phyloP scores from a whole-genome alignment of 2,797 vertebrate species.

The Emys orbicularis region DNA sequence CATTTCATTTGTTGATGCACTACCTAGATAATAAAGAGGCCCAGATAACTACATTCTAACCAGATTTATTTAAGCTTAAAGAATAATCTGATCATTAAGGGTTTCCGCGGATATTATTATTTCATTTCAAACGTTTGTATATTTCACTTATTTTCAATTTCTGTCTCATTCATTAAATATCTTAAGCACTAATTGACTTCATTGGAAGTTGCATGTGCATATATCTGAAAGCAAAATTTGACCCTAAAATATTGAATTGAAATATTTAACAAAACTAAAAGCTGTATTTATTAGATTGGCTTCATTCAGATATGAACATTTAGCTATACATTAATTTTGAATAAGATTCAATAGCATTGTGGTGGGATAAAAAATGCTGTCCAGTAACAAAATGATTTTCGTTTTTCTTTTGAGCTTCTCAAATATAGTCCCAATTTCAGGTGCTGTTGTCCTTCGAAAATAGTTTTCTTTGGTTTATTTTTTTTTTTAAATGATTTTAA shows the following conservation, averaged over 20 bases:
- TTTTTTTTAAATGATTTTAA: background rate
- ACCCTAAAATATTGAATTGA: background rate
- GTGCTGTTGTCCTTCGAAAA: background rate
- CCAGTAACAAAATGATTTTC: background rate
- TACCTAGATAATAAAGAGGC: background rate
- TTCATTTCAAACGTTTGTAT: background rate
- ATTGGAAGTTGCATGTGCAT: accelerated
- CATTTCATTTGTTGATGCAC: accelerated
- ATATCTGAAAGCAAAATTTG: background rate
- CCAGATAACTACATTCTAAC: background rate
- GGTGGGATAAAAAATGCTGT: background rate
- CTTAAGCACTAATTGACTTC: background rate
- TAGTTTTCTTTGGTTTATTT: background rate
- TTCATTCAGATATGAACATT: background rate
- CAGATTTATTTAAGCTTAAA: background rate
- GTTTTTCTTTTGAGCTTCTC: background rate
- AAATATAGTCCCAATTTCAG: background rate
- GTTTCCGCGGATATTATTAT: background rate
- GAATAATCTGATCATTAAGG: background rate
- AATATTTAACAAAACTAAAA: background rate
- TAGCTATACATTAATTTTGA: background rate
- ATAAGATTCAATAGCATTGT: background rate
- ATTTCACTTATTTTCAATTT: background rate
- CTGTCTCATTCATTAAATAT: background rate
- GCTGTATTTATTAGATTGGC: background rate